phyloP scores from a whole-genome alignment of 2,113 vertebrate species.

The Lampris megalopsis region DNA sequence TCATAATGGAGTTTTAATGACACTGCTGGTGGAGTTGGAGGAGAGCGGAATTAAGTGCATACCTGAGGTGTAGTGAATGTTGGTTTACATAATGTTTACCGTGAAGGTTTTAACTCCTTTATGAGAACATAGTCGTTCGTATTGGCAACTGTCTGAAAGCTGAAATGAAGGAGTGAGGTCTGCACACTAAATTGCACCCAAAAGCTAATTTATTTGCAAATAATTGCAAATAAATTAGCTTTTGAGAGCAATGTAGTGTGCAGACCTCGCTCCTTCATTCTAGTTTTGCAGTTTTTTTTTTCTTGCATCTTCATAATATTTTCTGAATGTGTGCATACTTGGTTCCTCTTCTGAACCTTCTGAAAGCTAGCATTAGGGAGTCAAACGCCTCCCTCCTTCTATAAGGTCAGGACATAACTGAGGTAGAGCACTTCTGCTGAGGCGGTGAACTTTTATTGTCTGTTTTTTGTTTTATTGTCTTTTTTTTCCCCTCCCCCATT shows the following conservation, averaged over 20 bases:
- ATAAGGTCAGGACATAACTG: conserved; percentile 36
- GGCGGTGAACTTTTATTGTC: background rate
- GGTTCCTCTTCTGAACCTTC: background rate
- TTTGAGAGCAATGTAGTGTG: no score
- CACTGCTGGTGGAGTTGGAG: conserved; percentile 47
- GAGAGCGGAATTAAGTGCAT: conserved; percentile 63
- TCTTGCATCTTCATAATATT: no score
- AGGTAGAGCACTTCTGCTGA: conserved; percentile 33
- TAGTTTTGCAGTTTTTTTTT: no score
- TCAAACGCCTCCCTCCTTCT: conserved; percentile 12
- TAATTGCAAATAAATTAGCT: no score
- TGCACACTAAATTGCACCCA: no score
- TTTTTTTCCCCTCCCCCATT: no score
- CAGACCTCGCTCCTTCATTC: no score
- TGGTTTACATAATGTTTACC: conserved; percentile 56
- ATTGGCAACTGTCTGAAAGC: conserved; percentile 23
- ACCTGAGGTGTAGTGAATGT: conserved; percentile 64
- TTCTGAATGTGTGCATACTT: no score
- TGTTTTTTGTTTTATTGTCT: no score
- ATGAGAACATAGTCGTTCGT: conserved; percentile 61
- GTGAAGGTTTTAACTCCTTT: conserved; percentile 47
- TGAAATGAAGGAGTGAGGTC: conserved; percentile 16
- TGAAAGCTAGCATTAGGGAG: conserved; percentile 33
- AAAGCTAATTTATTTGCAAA: no score
- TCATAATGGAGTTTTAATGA: conserved; percentile 71